These are phyloP conservation scores for Microplitis manilae DNA, from an alignment of 2,888 invertebrate species.

Conservation along the genomic window DNA sequence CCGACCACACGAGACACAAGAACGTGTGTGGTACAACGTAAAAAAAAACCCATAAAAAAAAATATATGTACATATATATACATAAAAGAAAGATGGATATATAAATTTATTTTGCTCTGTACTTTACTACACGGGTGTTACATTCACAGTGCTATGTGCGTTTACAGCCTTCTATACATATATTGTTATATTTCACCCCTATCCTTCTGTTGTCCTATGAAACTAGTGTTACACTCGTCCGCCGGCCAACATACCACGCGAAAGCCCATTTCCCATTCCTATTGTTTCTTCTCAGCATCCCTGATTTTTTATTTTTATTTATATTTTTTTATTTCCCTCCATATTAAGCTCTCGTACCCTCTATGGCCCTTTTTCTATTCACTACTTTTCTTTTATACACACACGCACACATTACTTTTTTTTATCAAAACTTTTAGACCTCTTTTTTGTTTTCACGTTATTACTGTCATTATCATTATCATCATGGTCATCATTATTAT, in stretches of 20 bases:
- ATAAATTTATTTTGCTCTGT: slow-evolving; percentile 13
- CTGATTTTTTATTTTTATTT: background rate
- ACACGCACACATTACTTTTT: slow-evolving; percentile 28
- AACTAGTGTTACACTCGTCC: slow-evolving; percentile 25
- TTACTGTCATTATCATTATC: slow-evolving; percentile 16
- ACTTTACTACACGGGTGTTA: slow-evolving; percentile 3
- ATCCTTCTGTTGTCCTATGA: slow-evolving; percentile 22
- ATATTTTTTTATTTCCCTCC: background rate
- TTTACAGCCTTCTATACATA: background rate
- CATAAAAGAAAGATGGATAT: background rate
- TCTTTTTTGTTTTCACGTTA: slow-evolving; percentile 13
- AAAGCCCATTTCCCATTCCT: slow-evolving; percentile 11
- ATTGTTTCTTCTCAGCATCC: slow-evolving; percentile 5
- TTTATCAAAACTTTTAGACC: background rate
- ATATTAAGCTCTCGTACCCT: background rate
- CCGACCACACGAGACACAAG: background rate
- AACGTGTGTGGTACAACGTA: background rate
- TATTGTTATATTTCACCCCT: background rate
- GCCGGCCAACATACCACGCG: slow-evolving; percentile 17
- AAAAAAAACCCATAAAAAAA: slow-evolving; percentile 11
- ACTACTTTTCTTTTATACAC: slow-evolving; percentile 8
- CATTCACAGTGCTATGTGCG: background rate
- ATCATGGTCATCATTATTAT: slow-evolving; percentile 28
- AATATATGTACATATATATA: background rate
- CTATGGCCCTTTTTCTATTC: background rate